Conservation (phyloP, 1,140 invertebrate species). For the Zaprionus kolodkinae region DNA sequence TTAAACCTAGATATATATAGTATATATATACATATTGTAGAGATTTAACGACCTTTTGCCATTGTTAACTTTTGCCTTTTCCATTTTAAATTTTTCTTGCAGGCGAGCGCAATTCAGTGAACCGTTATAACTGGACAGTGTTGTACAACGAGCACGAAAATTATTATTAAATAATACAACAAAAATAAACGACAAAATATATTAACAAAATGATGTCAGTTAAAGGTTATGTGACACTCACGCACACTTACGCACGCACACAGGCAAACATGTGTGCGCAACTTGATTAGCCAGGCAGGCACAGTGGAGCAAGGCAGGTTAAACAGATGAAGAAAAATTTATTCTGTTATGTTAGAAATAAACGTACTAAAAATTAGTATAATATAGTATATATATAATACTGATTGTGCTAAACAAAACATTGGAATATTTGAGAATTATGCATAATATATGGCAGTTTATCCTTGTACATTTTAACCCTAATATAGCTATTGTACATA, state of each 20-base stretch:
- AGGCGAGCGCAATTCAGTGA: slow-evolving; percentile 42
- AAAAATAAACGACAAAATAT: slow-evolving; percentile 35
- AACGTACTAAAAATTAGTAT: not conserved
- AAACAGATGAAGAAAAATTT: not conserved
- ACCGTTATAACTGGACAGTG: slow-evolving; percentile 30
- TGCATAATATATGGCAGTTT: not conserved
- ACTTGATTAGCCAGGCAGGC: slow-evolving; percentile 49
- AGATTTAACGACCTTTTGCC: slow-evolving; percentile 53
- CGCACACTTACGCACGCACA: slow-evolving; percentile 39
- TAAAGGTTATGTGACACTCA: slow-evolving; percentile 53
- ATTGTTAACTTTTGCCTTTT: slow-evolving; percentile 47
- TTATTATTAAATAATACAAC: slow-evolving; percentile 31
- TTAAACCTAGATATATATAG: slow-evolving; percentile 32
- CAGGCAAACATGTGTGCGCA: slow-evolving; percentile 21
- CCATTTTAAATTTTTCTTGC: slow-evolving; percentile 37
- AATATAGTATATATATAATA: not conserved
- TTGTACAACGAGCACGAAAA: slow-evolving; percentile 11
- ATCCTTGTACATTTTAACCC: slow-evolving; percentile 21
- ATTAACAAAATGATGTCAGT: slow-evolving; percentile 72
- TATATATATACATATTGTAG: slow-evolving; percentile 25
- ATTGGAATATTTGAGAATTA: slow-evolving; percentile 1
- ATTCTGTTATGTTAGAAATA: not conserved
- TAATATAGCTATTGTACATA: slow-evolving; percentile 22
- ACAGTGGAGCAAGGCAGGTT: slow-evolving; percentile 56
- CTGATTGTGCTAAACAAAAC: slow-evolving; percentile 5